Evolutionary conservation across 2,888 invertebrate species (phyloP).

Genomic region (Melitaea athalia): DNA sequence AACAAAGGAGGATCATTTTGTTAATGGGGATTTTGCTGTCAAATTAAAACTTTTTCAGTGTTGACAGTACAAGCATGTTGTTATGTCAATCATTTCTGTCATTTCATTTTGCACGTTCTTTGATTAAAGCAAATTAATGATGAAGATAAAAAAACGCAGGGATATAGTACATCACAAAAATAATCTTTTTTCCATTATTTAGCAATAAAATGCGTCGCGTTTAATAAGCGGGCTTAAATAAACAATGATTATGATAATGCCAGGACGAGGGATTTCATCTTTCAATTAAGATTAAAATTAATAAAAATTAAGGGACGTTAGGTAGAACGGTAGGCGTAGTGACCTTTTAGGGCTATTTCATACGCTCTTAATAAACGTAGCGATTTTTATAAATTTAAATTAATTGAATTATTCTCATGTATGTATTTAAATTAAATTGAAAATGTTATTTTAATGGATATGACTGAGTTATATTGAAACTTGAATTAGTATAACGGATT

Average conservation of each 20-base stretch:
- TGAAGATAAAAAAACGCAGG: no score
- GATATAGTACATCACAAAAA: no score
- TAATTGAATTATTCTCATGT: background rate
- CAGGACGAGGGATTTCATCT: conserved; percentile 26
- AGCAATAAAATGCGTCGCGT: conserved; percentile 8
- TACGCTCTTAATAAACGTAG: conserved; percentile 4
- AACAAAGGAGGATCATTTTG: no score
- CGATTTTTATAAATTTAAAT: background rate
- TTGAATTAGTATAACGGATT: background rate
- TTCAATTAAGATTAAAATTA: conserved; percentile 41
- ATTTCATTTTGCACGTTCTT: no score
- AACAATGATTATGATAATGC: conserved; percentile 30
- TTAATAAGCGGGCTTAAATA: conserved; percentile 18
- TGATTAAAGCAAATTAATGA: no score
- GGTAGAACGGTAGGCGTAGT: background rate
- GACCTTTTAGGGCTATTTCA: conserved; percentile 15
- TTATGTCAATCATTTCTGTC: no score
- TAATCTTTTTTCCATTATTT: background rate
- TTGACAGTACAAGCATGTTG: no score
- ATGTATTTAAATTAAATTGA: background rate
- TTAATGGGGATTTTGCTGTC: no score
- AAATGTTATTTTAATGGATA: no score
- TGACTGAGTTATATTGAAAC: background rate
- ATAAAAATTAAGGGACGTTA: conserved; percentile 35
- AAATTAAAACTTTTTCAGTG: no score